phyloP scores from a whole-genome alignment of 1,140 invertebrate genomes.

The Drosophila ironensis region DNA sequence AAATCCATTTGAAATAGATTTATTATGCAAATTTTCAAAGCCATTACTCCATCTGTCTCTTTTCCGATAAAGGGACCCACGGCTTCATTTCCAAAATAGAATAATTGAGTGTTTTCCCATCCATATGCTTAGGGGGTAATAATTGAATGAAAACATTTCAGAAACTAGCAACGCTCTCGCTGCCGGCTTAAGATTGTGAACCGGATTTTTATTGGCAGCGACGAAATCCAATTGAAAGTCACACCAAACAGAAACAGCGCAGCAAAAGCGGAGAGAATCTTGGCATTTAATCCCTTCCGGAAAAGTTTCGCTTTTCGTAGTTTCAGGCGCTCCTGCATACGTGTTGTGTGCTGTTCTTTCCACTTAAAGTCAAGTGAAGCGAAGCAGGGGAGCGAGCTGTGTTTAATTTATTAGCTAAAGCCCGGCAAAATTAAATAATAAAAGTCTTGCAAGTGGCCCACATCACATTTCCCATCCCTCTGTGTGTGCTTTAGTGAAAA shows the following conservation, averaged over 20 bases:
- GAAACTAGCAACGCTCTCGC: conserved; percentile 42
- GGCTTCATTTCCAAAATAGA: conserved; percentile 6
- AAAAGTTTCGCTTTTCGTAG: conserved; percentile 44
- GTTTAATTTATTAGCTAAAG: conserved; percentile 70
- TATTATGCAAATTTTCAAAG: conserved; percentile 76
- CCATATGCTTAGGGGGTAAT: conserved; percentile 10
- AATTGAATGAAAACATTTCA: conserved; percentile 77
- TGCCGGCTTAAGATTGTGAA: conserved; percentile 60
- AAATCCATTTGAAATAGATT: conserved; percentile 79
- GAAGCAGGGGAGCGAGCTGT: conserved; percentile 42
- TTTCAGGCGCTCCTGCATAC: conserved; percentile 52
- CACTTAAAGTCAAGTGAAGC: conserved; percentile 18
- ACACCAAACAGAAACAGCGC: conserved; percentile 39
- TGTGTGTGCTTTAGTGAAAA: conserved; percentile 50
- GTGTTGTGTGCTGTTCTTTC: conserved; percentile 48
- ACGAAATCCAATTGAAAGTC: conserved; percentile 66
- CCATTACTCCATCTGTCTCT: conserved; percentile 12
- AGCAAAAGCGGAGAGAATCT: conserved; percentile 9
- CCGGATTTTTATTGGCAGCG: conserved; percentile 72
- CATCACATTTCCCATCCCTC: not conserved
- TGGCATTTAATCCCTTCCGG: conserved; percentile 60
- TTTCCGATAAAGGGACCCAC: conserved; percentile 33
- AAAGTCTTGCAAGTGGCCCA: conserved; percentile 66
- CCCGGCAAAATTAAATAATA: conserved; percentile 70
- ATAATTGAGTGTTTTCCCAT: not conserved